Percentiles rank a stretch among this genome's conserved stretches.
Conservation (phyloP, 2,888 invertebrate species). For the Hybos culiciformis region DNA sequence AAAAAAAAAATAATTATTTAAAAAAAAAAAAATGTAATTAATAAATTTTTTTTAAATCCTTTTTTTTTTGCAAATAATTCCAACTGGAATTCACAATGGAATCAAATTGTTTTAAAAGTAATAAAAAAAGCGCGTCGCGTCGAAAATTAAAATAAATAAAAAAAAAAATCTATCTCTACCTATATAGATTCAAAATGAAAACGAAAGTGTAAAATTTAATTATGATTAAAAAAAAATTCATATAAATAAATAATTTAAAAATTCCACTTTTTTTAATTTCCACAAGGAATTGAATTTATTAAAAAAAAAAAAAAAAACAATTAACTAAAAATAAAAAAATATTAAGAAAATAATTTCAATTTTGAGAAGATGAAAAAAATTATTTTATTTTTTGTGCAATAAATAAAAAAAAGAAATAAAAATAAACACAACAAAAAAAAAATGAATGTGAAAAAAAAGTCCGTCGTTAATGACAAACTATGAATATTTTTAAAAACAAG, state of each 20-base stretch:
- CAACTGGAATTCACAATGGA: too few species aligned
- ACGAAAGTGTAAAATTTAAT: not conserved
- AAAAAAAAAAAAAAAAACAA: not conserved
- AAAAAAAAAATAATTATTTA: too few species aligned
- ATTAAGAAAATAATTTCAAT: not conserved
- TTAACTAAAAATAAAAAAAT: not conserved
- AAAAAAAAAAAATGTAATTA: too few species aligned
- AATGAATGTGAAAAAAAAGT: too few species aligned
- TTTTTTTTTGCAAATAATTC: not conserved
- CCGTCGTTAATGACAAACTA: too few species aligned
- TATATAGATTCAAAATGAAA: too few species aligned
- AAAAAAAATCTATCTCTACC: too few species aligned
- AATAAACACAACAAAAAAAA: not conserved
- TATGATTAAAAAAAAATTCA: not conserved
- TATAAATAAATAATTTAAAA: not conserved
- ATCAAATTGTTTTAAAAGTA: too few species aligned
- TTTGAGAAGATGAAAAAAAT: not conserved
- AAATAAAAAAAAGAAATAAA: not conserved
- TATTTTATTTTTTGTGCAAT: not conserved
- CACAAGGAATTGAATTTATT: not conserved
- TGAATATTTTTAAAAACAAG: constrained; percentile 4
- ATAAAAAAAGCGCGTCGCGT: not conserved
- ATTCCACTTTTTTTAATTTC: not conserved
- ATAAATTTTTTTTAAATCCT: too few species aligned
- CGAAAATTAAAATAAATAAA: too few species aligned